Evolutionary conservation across 1,140 invertebrate species (phyloP), one percentile per base, ranked within the genome.

Genomic region (Calosoma granatense): DNA sequence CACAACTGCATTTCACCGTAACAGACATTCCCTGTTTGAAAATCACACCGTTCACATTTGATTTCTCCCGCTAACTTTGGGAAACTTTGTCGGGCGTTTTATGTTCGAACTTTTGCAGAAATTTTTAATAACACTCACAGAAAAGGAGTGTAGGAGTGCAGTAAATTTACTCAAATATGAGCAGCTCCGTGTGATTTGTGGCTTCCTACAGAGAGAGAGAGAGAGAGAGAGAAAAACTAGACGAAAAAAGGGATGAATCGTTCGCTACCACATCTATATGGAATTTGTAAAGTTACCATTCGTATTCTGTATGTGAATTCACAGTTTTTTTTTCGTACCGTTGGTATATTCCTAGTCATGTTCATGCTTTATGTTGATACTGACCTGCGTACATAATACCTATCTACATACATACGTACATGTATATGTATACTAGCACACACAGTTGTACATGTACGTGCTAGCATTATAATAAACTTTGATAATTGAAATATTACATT

Each of bases 101-200:
- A 47, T 17, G 41, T 47, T 47, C 17, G 17, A 47, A 47, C 9
- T 47, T 47, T 47, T 17, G 17, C 41, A 17, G 15, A 47, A 47
- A 47, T 47, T 47, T 47, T 47, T 47, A 47, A 47, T 47, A 47
- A 47, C 41, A 12, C 9, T 47, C 3, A 9, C 41, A 11, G 41
- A 4, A 47, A 4, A 17, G n/a, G n/a, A 17, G 3, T 17, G 3
- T 17, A 17, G 17, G 41, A 11, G 17, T 47, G 41, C 41, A 47
- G 41, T 47, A 47, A 47, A 47, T 47, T 47, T 17, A 47, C 6
- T 47, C 41, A 47, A 47, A 47, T 47, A 47, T 9, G 41, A 12
- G 41, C 41, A 47, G 9, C 26, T 47, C 17, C 17, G 41, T 47
- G 41, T 47, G 41, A 47, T 47, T 47, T 47, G 41, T 47, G 41